Evolutionary conservation across 2,797 vertebrate species (phyloP), one percentile per base, ranked within the genome.

Genomic region (Pangasius djambal): DNA sequence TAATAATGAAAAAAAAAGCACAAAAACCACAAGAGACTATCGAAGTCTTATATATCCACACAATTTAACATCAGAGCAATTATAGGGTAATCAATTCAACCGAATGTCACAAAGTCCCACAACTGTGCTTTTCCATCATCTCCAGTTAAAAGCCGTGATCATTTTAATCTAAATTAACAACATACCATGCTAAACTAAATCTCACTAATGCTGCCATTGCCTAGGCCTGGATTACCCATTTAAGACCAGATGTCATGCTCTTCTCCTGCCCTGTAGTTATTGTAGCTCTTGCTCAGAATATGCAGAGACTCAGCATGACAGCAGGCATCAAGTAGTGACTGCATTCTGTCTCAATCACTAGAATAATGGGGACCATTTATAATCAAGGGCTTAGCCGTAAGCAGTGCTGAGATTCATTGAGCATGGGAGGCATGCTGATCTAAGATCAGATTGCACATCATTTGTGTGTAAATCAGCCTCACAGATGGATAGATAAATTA

Each of bases 361-460:
- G 78, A 82, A 85, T 85, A 87, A 91, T 85, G 78, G 67, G 20
- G 57, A 57, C 28, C 44, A 82, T 89, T 86, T 86, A 88, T 74
- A 72, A 86, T 88, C 89, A 90, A 55, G 81, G 86, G 18, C 50
- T 78, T 84, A 84, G 59, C 70, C 48, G 70, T 63, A 83, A 89
- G 81, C 61, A 83, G 61, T 52, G 85, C 59, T 57, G 50, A 77
- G 77, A 78, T 69, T 78, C n/a, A 57, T 44, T 52, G 70, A 78
- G 59, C 3, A 34, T 28, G 22, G 50, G 31, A 83, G 55, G 85
- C 50, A 63, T 22, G 67, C 85, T 86, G 88, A 75, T 86, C 48
- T 77, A 78, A 72, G 59, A 84, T 87, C 85, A 84, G 92, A 90
- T 92, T 67, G 72, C 89, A 85, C 93, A 91, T 85, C 59, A 40